Base-by-base conservation (phyloP, 2,888 invertebrate genomes). In the Autographa pulchrina region DNA sequence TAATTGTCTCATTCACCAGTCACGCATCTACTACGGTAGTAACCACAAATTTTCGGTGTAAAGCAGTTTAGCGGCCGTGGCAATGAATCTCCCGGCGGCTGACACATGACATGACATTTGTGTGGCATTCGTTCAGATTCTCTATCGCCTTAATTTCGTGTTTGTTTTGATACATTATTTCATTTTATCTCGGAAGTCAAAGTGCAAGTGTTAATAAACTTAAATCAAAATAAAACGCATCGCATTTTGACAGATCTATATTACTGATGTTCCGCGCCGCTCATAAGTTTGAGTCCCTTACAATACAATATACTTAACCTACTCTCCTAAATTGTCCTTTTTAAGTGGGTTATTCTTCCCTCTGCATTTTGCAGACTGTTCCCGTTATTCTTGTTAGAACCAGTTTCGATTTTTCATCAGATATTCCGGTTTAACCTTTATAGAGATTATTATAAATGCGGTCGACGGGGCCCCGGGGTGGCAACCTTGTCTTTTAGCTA, bases 401-500 rank as follows among this genome's bases (percentile, higher is more conserved):
- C 89, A 85, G 91, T 91, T 94, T 92, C 90, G 90, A 93, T 92
- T 92, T 92, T 91, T 87, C 86, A 91, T 93, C 92, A 88, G 90
- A 90, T 93, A 94, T 94, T 94, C 92, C 89, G 91, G 92, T 93
- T 92, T 94, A 95, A 95, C 95, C 95, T 95, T 94, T 94, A 92
- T 90, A 90, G 89, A 92, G 92, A 94, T 95, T 95, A 94, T 95
- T 95, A 94, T 93, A 94, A 95, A 94, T 93, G 94, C 92, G 94
- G 93, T 93, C 92, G 92, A 87, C 81, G 90, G 90, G 92, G 93
- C 91, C 90, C 88, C 89, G 90, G 94, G 95, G 94, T 94, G 94
- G 95, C 92, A 95, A 95, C 95, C 95, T 95, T 96, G 95, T 94
- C 91, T 94, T 93, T 94, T 91, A 95, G 93, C 93, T 96, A 96